Conservation (phyloP, 2,113 vertebrate species). For the Tachuris rubrigastra region DNA sequence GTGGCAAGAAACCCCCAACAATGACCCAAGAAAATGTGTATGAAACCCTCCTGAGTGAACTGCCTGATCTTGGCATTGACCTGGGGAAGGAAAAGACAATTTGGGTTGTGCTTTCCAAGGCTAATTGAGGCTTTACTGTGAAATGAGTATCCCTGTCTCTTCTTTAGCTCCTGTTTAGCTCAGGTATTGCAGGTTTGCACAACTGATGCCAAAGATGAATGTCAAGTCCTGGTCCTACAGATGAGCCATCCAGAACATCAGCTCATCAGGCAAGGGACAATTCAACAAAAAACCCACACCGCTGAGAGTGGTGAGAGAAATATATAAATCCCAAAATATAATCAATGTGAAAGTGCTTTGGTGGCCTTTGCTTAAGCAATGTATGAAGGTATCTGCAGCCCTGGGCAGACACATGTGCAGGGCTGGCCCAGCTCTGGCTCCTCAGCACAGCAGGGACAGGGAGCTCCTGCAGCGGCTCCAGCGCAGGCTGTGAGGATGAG, state of each 20-base stretch:
- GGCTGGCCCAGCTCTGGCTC: no score
- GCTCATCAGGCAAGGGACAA: rapidly evolving
- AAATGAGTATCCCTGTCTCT: neutral
- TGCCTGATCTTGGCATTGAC: neutral
- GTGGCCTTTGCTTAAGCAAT: neutral
- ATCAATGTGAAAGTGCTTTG: neutral
- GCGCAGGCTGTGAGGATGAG: no score
- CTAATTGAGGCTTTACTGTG: neutral
- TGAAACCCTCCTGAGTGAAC: neutral
- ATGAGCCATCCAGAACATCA: neutral
- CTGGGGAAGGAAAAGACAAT: neutral
- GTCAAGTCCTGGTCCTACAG: neutral
- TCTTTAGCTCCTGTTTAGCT: neutral
- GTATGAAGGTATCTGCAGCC: no score
- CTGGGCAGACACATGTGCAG: no score
- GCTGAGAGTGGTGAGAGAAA: neutral
- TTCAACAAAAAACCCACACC: neutral
- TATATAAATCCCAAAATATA: neutral
- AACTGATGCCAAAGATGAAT: neutral
- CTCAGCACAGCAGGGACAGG: no score
- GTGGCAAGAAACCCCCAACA: neutral
- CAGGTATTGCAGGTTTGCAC: neutral
- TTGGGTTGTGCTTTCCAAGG: neutral
- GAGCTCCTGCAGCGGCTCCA: no score
- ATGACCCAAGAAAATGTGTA: no score